phyloP scores from a whole-genome alignment of 2,797 vertebrate genomes.

The Syncerus caffer region DNA sequence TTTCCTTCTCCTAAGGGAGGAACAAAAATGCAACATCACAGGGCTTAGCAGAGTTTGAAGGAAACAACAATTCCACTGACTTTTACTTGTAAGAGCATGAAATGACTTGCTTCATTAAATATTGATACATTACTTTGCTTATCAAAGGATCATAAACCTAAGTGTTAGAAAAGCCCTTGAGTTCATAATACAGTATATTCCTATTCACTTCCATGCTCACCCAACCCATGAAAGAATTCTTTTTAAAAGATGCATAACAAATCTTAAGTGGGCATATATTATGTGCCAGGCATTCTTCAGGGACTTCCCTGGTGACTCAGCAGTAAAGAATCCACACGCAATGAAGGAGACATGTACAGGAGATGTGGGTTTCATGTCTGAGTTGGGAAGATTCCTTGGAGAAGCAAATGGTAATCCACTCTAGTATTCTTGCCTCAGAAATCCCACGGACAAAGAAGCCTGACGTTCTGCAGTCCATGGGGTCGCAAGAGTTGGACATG shows the following conservation, averaged over 20 bases:
- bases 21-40: neutral
- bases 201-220: neutral
- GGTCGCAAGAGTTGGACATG: neutral
- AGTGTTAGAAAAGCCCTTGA: neutral
- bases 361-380: neutral
- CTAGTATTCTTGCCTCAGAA: neutral
- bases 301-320: neutral
- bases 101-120: neutral
- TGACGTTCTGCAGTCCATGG: rapidly evolving
- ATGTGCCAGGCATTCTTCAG: neutral
- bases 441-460: neutral
- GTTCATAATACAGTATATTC: neutral
- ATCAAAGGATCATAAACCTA: neutral
- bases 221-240: neutral
- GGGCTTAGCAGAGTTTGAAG: neutral
- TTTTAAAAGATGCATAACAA: neutral
- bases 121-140: neutral
- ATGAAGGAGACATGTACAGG: neutral
- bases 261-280: neutral
- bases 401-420: neutral
- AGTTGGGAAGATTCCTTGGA: neutral
- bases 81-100: neutral
- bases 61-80: neutral
- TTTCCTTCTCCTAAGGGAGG: neutral
- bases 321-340: neutral